phyloP scores from a whole-genome alignment of 2,888 invertebrate genomes.

The Dicycla oo region DNA sequence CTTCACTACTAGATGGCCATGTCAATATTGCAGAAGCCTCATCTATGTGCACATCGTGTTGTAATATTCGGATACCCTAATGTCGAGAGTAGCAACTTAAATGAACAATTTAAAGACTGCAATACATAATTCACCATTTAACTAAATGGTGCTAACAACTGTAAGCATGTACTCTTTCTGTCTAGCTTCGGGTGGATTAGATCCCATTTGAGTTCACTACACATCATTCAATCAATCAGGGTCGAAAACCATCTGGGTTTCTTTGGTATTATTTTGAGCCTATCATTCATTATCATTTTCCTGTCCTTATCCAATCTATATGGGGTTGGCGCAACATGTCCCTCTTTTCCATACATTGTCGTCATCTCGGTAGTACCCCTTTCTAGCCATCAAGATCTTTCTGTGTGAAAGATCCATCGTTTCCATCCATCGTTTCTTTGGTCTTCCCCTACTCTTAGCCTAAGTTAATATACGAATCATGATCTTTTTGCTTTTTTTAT shows the following conservation, averaged over 20 bases:
- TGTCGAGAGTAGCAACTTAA: conserved; percentile 8
- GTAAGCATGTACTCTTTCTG: too few relatives aligned
- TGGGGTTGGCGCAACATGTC: too few relatives aligned
- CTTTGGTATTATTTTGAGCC: conserved; percentile 19
- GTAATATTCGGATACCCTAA: conserved; percentile 10
- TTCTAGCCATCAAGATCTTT: too few relatives aligned
- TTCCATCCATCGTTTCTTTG: too few relatives aligned
- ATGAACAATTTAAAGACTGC: conserved; percentile 20
- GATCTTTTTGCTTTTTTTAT: conserved; percentile 27
- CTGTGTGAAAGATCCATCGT: too few relatives aligned
- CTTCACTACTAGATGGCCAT: conserved; percentile 31
- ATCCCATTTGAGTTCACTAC: not conserved
- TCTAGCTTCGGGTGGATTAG: not conserved
- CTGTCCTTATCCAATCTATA: too few relatives aligned
- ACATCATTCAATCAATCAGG: not conserved
- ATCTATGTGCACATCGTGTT: conserved; percentile 23
- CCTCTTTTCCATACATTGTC: too few relatives aligned
- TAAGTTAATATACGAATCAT: conserved; percentile 26
- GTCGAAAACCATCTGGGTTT: conserved; percentile 13
- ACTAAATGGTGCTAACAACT: too few relatives aligned
- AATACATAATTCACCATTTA: not conserved
- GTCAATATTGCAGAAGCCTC: conserved; percentile 43
- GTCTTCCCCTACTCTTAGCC: too few relatives aligned
- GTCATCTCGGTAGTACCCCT: too few relatives aligned
- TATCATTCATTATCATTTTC: too few relatives aligned